These are phyloP conservation scores for Manis javanica DNA, from an alignment of 2,797 vertebrate species.

Conservation along the genomic window DNA sequence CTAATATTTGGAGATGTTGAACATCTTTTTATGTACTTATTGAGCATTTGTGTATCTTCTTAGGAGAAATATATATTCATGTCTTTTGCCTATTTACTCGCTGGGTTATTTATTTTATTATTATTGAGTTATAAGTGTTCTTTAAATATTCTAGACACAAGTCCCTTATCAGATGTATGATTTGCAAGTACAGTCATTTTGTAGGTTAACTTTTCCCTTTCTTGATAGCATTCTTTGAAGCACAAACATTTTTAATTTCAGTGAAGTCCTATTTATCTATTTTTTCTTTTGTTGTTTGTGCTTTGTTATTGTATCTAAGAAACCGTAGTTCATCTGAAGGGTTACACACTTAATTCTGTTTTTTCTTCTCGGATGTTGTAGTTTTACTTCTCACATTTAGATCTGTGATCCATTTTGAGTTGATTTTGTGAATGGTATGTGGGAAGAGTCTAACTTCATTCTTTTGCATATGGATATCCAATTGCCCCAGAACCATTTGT, in stretches of 20 bases:
- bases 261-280: background rate
- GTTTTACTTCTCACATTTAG: conserved; percentile 3
- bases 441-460: conserved; percentile 1
- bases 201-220: background rate
- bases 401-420: conserved; percentile 8
- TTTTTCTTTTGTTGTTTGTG: conserved; percentile 21
- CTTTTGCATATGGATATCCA: conserved; percentile 9
- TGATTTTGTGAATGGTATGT: conserved; percentile 1
- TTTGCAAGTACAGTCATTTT: conserved; percentile 31
- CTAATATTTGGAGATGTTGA: background rate
- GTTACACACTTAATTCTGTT: background rate
- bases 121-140: background rate
- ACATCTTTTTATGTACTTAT: background rate
- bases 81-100: background rate
- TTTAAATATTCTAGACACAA: background rate
- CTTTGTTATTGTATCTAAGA: conserved; percentile 42
- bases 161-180: background rate
- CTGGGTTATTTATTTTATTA: background rate
- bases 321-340: background rate
- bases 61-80: background rate
- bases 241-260: conserved; percentile 42
- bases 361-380: conserved; percentile 8
- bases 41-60: background rate
- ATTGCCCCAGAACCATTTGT: background rate
- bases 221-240: background rate